Conservation (phyloP, 2,797 vertebrate genomes). For the Pelochelys cantorii region DNA sequence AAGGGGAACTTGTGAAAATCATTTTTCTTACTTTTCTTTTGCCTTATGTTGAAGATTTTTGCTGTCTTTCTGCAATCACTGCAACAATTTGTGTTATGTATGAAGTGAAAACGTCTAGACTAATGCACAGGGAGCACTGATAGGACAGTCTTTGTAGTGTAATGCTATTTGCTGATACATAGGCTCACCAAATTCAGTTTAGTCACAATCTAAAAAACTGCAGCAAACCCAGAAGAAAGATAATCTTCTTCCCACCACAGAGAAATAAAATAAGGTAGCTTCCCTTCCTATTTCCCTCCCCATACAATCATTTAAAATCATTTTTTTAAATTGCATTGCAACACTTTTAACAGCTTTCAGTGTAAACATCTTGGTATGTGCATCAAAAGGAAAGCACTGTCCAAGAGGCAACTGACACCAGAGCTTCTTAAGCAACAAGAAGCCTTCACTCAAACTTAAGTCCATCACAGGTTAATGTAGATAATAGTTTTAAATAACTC, state of each 20-base stretch:
- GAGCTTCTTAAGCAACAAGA: slow-evolving; percentile 41
- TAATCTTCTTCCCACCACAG: slow-evolving; percentile 59
- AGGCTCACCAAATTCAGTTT: slow-evolving; percentile 43
- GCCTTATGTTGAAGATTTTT: slow-evolving; percentile 21
- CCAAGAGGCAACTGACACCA: slow-evolving; percentile 29
- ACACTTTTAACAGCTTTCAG: not conserved
- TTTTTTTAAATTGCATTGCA: not conserved
- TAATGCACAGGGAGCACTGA: not conserved
- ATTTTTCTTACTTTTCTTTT: slow-evolving; percentile 22
- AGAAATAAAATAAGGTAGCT: slow-evolving; percentile 21
- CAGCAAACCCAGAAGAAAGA: slow-evolving; percentile 53
- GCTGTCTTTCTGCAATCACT: slow-evolving; percentile 35
- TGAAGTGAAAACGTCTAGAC: not conserved
- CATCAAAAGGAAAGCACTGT: slow-evolving; percentile 2
- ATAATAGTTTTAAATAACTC: slow-evolving; percentile 15
- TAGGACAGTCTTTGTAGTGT: slow-evolving; percentile 27
- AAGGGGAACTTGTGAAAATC: slow-evolving; percentile 45
- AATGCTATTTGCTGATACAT: slow-evolving; percentile 46
- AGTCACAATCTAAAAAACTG: slow-evolving; percentile 57
- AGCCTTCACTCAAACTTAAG: slow-evolving; percentile 50
- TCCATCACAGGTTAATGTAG: not conserved
- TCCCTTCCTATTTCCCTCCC: not conserved
- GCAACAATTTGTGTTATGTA: not conserved
- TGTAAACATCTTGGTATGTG: not conserved
- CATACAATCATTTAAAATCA: not conserved